A percentile compares a stretch with the other conserved stretches of the same genome.
Evolutionary conservation across 2,113 vertebrate species (phyloP).

Genomic region (Ariopsis seemanni): DNA sequence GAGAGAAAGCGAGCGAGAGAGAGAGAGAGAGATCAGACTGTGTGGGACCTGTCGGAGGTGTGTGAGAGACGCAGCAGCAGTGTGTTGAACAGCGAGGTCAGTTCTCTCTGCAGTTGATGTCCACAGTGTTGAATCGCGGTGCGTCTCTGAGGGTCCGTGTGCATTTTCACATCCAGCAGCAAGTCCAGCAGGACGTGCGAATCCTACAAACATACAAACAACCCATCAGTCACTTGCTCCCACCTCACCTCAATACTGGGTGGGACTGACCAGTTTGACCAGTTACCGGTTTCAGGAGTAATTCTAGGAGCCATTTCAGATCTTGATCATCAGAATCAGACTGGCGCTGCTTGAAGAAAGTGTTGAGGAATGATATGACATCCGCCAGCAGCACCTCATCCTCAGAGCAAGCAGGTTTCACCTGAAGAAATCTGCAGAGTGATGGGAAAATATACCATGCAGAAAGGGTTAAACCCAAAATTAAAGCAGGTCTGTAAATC

Average conservation of each 20-base stretch:
- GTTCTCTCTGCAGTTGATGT: slow-evolving; percentile 87
- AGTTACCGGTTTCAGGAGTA: slow-evolving; percentile 83
- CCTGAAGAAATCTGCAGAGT: slow-evolving; percentile 85
- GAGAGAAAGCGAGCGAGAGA: not conserved
- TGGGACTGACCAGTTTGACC: not conserved
- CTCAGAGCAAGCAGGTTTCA: slow-evolving; percentile 84
- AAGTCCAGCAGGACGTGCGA: slow-evolving; percentile 79
- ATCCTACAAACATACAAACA: slow-evolving; percentile 68
- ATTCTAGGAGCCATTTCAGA: slow-evolving; percentile 86
- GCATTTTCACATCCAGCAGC: slow-evolving; percentile 73
- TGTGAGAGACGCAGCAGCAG: slow-evolving; percentile 74
- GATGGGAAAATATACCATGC: slow-evolving; percentile 7
- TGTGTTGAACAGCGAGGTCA: slow-evolving; percentile 79
- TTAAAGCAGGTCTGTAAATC: not conserved
- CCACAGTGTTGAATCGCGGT: slow-evolving; percentile 72
- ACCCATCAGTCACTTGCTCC: not conserved
- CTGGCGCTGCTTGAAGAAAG: slow-evolving; percentile 74
- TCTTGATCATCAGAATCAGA: slow-evolving; percentile 64
- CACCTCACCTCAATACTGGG: not conserved
- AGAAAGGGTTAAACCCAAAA: not conserved
- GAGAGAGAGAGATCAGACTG: not conserved
- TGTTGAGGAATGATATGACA: slow-evolving; percentile 86
- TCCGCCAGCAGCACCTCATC: slow-evolving; percentile 91
- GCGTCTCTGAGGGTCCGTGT: slow-evolving; percentile 59
- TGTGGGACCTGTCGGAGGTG: slow-evolving; percentile 82